These are phyloP conservation scores for Archips xylosteana DNA, from an alignment of 2,888 invertebrate genomes.

Conservation along the genomic window DNA sequence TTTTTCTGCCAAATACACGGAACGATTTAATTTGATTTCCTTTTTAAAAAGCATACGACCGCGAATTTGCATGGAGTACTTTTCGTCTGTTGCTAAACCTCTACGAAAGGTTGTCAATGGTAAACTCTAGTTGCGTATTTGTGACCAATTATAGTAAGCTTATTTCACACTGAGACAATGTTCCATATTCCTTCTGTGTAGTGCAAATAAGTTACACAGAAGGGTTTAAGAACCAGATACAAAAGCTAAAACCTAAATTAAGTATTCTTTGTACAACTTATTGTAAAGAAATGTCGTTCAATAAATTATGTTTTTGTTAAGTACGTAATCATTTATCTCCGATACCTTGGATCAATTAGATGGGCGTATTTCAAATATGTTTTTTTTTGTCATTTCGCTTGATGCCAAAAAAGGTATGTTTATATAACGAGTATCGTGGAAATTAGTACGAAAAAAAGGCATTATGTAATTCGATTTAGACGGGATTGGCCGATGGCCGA, in stretches of 20 bases:
- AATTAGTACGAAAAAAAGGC: constrained; percentile 9
- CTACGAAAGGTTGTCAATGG: too few species aligned
- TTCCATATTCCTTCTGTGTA: too few species aligned
- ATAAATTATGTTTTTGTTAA: not conserved
- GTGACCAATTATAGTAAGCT: too few species aligned
- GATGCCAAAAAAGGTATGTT: not conserved
- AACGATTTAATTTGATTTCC: not conserved
- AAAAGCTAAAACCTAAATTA: not conserved
- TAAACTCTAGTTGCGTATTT: too few species aligned
- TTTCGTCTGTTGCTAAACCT: too few species aligned
- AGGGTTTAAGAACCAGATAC: too few species aligned
- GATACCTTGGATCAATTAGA: not conserved
- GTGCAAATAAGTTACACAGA: too few species aligned
- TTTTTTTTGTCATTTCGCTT: not conserved
- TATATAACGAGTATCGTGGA: not conserved
- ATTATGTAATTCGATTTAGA: constrained; percentile 26
- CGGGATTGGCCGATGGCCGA: constrained; percentile 15
- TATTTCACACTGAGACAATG: too few species aligned
- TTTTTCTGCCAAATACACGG: constrained; percentile 6
- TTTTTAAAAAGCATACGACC: not conserved
- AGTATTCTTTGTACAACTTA: not conserved
- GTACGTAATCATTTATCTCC: not conserved
- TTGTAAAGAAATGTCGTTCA: not conserved
- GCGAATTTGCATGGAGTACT: not conserved
- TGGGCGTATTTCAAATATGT: not conserved